Conservation (phyloP, 2,888 invertebrate genomes). For the Drosophila paramelanica region DNA sequence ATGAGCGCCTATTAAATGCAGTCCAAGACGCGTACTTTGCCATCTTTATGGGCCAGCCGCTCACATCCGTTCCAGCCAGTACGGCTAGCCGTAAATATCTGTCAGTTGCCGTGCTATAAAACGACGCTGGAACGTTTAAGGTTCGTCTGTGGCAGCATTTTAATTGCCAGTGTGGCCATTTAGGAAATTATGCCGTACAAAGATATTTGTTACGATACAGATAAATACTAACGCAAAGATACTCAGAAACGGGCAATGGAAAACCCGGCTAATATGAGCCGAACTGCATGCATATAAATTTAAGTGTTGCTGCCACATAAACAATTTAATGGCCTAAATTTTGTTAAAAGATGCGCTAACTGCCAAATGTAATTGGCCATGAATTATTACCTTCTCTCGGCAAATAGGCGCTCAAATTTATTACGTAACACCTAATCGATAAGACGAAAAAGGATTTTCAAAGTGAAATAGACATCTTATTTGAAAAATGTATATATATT, state of each 20-base stretch:
- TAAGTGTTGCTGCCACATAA: slow-evolving; percentile 62
- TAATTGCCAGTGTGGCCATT: slow-evolving; percentile 67
- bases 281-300: slow-evolving; percentile 41
- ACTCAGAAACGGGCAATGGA: slow-evolving; percentile 3
- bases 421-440: slow-evolving; percentile 21
- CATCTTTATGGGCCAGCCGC: slow-evolving; percentile 6
- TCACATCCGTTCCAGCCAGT: not conserved
- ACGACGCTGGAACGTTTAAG: slow-evolving; percentile 41
- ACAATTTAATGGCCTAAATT: slow-evolving; percentile 73
- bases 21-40: slow-evolving; percentile 20
- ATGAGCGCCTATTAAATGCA: slow-evolving; percentile 62
- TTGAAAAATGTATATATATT: not conserved
- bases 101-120: slow-evolving; percentile 25
- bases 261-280: slow-evolving; percentile 9
- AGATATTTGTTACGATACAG: slow-evolving; percentile 25
- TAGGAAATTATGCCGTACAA: slow-evolving; percentile 46
- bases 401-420: slow-evolving; percentile 1
- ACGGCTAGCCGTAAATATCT: slow-evolving; percentile 30
- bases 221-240: slow-evolving; percentile 17
- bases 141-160: slow-evolving; percentile 67
- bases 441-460: not conserved
- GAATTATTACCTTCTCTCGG: slow-evolving; percentile 1
- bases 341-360: slow-evolving; percentile 63
- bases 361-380: slow-evolving; percentile 49
- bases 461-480: not conserved